Evolutionary conservation across 2,113 vertebrate species (phyloP).

Genomic region (Prionailurus bengalensis): DNA sequence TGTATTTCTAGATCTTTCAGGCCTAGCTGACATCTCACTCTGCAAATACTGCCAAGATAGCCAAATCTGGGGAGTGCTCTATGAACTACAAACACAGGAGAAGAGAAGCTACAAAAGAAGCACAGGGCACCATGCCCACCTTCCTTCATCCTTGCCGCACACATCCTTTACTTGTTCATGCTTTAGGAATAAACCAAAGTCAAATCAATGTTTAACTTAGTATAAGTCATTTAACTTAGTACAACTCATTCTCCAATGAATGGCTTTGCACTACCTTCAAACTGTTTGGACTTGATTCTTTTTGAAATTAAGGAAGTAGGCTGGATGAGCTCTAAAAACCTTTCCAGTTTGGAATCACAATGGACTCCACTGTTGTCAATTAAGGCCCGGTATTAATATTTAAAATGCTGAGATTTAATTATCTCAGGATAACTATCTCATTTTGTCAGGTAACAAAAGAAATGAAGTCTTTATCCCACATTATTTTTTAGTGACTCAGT

Average conservation of each 20-base stretch:
- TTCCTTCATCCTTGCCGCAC: neutral
- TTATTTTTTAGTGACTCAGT: slow-evolving; percentile 53
- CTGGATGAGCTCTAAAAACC: neutral
- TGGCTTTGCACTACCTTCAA: neutral
- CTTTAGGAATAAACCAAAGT: neutral
- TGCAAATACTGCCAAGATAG: neutral
- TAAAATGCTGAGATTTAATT: neutral
- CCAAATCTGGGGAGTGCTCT: neutral
- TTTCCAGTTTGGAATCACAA: neutral
- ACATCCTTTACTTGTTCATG: neutral
- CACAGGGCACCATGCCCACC: rapidly evolving
- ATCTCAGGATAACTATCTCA: neutral
- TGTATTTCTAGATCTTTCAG: neutral
- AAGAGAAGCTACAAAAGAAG: neutral
- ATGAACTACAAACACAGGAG: neutral
- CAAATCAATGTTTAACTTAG: neutral
- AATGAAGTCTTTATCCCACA: neutral
- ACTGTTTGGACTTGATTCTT: neutral
- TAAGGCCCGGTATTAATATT: neutral
- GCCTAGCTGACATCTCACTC: neutral
- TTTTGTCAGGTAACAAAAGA: neutral
- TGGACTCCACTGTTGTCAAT: neutral
- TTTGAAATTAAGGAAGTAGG: neutral
- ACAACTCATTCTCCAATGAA: neutral
- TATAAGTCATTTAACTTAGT: neutral